Evolutionary conservation across 2,113 vertebrate genomes (phyloP), one percentile per base, ranked within the genome.

Genomic region (Pogonocichla stellata): DNA sequence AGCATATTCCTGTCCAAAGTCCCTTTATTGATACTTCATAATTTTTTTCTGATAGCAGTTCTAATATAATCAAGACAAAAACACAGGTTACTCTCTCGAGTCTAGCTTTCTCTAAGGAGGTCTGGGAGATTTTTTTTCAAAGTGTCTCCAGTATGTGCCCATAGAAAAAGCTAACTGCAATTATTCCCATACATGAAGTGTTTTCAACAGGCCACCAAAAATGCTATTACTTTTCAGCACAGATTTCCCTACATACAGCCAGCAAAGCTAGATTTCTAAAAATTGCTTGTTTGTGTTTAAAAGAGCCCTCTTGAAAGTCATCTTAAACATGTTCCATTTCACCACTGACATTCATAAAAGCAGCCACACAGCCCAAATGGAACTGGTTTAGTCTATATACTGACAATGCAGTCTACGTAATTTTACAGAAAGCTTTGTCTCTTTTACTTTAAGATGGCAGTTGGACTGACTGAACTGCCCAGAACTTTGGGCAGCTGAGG

Each of bases 241-340:
- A 80, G 18, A 22, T 42, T 88, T 88, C 71, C 29, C 15, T 40
- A 8, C 10, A 62, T 31, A 36, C 5, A 74, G 14, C 3, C 61
- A 54, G 9, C 0, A 70, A 58, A 80, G 45, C 2, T 33, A 58
- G 13, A 24, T 31, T 79, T 79, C 15, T 10, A 5, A 34, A 53
- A 22, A 0, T 16, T 0, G 0, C n/a, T 86, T 80, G 0, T 3
- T 88, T 72, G 2, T 5, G 67, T 88, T 64, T 34, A 31, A 58
- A 70, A 33, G 11, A 72, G 3, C 22, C 3, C 4, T 79, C 1
- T 38, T 60, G 47, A 26, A 84, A 80, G 22, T 1, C 14, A n/a
- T 10, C 8, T 64, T 51, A 72, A 86, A 38, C 12, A 64, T 53
- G 10, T 5, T 65, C 10, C 14, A 8, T 12, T 77, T 5, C 31